A percentile compares a stretch with the other conserved stretches of the same genome.
Conservation (phyloP, 2,888 invertebrate genomes). For the Agonum fuliginosum region DNA sequence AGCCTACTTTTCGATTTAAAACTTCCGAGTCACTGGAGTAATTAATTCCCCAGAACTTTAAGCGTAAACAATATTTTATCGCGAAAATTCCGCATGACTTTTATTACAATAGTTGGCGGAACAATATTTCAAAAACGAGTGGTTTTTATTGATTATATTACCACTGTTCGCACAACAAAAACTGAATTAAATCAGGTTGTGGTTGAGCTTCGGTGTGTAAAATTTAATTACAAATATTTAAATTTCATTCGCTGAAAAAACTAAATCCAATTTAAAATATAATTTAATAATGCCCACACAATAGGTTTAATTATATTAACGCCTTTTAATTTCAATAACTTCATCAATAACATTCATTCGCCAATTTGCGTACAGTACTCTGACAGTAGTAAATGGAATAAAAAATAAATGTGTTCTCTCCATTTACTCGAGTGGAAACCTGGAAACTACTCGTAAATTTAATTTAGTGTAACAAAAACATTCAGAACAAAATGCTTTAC, state of each 20-base stretch:
- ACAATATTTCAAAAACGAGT: slow-evolving; percentile 32
- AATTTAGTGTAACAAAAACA: too few species aligned
- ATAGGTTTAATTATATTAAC: slow-evolving; percentile 41
- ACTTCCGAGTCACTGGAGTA: slow-evolving; percentile 19
- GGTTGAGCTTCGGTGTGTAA: slow-evolving; percentile 27
- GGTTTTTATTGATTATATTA: slow-evolving; percentile 31
- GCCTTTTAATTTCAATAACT: slow-evolving; percentile 40
- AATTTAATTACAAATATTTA: slow-evolving; percentile 43
- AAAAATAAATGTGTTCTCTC: too few species aligned
- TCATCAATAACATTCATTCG: slow-evolving; percentile 25
- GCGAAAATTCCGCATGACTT: slow-evolving; percentile 1
- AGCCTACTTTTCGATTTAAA: not conserved
- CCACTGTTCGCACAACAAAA: slow-evolving; percentile 11
- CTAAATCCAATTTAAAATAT: slow-evolving; percentile 38
- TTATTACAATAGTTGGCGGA: slow-evolving; percentile 18
- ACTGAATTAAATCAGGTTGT: slow-evolving; percentile 14
- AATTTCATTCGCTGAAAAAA: slow-evolving; percentile 31
- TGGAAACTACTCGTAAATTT: too few species aligned
- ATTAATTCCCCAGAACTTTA: slow-evolving; percentile 12
- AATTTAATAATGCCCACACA: slow-evolving; percentile 21
- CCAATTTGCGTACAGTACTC: slow-evolving; percentile 11
- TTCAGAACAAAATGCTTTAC: too few species aligned
- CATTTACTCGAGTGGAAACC: too few species aligned
- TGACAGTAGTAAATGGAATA: not conserved
- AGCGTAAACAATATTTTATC: slow-evolving; percentile 21